Conservation (phyloP, 2,888 invertebrate genomes). For the Temnothorax ravouxi region DNA sequence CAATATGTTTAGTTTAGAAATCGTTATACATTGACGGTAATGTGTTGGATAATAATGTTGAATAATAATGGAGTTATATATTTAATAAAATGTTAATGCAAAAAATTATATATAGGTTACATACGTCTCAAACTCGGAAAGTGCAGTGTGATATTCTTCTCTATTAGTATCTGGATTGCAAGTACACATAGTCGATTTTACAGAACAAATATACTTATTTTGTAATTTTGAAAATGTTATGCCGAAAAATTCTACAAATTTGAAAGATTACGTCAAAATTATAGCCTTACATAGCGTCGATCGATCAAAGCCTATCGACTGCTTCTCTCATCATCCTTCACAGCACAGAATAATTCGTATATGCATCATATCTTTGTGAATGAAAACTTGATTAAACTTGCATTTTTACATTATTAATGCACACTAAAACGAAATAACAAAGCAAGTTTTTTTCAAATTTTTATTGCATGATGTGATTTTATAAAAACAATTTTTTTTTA, state of each 20-base stretch:
- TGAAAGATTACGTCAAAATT: constrained; percentile 8
- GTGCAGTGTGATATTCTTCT: constrained; percentile 45
- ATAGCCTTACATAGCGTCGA: constrained; percentile 14
- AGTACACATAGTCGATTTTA: constrained; percentile 57
- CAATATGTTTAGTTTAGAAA: neutral
- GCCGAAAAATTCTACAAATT: neutral
- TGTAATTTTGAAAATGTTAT: constrained; percentile 26
- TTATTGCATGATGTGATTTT: neutral
- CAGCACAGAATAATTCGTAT: neutral
- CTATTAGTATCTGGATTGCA: constrained; percentile 29
- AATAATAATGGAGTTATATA: neutral
- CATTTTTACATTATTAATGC: neutral
- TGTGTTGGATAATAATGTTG: neutral
- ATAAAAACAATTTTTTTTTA: neutral
- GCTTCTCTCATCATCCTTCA: constrained; percentile 17
- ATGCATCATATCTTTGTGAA: neutral
- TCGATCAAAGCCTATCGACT: constrained; percentile 29
- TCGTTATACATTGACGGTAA: neutral
- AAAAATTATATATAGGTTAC: constrained; percentile 57
- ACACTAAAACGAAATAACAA: neutral
- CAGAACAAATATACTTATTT: neutral
- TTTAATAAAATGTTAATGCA: neutral
- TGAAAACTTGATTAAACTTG: neutral
- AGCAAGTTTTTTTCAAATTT: neutral
- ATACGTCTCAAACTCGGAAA: constrained; percentile 43